Evolutionary conservation across 2,888 invertebrate species (phyloP).

Genomic region (Acanthosepion pharaonis): DNA sequence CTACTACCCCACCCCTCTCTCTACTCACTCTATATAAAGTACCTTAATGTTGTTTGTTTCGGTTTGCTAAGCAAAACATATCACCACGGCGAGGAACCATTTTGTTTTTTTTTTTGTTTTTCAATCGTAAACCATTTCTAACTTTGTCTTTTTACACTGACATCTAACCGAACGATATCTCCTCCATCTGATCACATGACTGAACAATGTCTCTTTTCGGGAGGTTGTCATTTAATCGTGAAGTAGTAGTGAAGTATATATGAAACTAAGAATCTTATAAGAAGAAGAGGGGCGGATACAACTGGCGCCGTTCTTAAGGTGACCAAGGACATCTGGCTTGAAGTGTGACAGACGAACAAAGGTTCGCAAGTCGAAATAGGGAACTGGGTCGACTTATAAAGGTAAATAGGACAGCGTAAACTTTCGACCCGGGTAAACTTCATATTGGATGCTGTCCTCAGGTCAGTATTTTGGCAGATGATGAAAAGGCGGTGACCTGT

Average conservation of each 20-base stretch:
- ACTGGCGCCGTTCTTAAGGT: not conserved
- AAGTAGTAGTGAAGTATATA: not conserved
- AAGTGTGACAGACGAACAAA: not conserved
- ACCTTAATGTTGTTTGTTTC: too few species aligned
- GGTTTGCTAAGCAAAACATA: too few species aligned
- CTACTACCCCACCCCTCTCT: too few species aligned
- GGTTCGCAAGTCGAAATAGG: not conserved
- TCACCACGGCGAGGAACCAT: too few species aligned
- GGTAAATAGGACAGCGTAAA: too few species aligned
- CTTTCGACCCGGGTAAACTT: not conserved
- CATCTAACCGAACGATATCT: too few species aligned
- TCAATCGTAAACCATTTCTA: too few species aligned
- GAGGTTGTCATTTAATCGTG: not conserved
- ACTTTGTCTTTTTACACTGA: too few species aligned
- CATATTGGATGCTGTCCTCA: not conserved
- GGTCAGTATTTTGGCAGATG: not conserved
- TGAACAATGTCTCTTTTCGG: not conserved
- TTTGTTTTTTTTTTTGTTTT: too few species aligned
- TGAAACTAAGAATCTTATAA: not conserved
- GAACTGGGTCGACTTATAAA: not conserved
- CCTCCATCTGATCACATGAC: not conserved
- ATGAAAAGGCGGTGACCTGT: not conserved
- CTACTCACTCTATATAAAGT: too few species aligned
- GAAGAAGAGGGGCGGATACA: not conserved
- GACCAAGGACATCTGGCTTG: not conserved